Evolutionary conservation across 2,888 invertebrate species (phyloP), one percentile per base, ranked within the genome.

Genomic region (Caenorhabditis wallacei): DNA sequence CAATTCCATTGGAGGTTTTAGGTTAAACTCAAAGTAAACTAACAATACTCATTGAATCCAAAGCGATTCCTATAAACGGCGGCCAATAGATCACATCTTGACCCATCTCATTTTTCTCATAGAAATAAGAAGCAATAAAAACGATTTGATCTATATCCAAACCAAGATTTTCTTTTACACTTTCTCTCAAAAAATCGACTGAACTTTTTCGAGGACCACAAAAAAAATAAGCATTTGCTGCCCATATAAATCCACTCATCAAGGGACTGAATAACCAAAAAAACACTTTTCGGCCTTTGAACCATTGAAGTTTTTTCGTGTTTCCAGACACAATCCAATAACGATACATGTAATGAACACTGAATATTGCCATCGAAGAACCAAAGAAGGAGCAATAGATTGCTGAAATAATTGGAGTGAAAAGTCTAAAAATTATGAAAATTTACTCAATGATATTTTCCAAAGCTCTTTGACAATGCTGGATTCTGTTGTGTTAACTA

Each of bases 41-140:
- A 8, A 75, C 75, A 59, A 75, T 66, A 37, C 57, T 68, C 51
- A 53, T 7, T 0, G 75, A 75, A 18, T 75, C 75, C 24, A 66
- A 35, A 16, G 11, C 1, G 8, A 75, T 51, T 24, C 66, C 75
- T 8, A 68, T 24, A 13, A 75, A 68, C 2, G 75, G 57, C 11
- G 75, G 75, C 46, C 57, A 75, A 20, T 51, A 75, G 16, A 75
- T 57, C 10, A 10, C 0, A 2, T 43, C 24, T 4, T 57, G 18
- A 37, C 75, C 75, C 5, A n/a, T 40, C 13, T 66, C 66, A 24
- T 40, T 46, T 4, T 40, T 66, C 66, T 75, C 75, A 26, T 75
- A 75, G 24, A 75, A 75, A 20, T 75, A 75, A 18, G 75, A 66
- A 59, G 75, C 75, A 30, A 75, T 59, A 22, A 59, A 75, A 8